Conservation (phyloP, 2,888 invertebrate genomes). For the Cistogaster globosa region DNA sequence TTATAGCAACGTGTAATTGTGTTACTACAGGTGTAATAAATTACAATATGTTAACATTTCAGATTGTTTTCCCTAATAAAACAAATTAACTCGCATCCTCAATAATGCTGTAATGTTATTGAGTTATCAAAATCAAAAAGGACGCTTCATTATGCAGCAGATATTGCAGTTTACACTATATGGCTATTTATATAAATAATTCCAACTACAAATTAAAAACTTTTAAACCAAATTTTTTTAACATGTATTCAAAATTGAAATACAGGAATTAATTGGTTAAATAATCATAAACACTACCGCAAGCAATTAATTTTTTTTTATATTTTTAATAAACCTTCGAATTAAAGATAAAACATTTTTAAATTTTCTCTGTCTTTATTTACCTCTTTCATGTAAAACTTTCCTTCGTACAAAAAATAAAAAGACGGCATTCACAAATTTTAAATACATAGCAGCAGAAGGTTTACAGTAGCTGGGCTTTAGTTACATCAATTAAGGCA, state of each 20-base stretch:
- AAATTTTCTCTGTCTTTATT: no score
- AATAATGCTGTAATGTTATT: slow-evolving; percentile 49
- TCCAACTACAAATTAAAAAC: slow-evolving; percentile 50
- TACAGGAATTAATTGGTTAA: slow-evolving; percentile 64
- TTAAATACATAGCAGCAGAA: no score
- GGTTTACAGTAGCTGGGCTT: no score
- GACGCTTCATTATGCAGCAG: background rate
- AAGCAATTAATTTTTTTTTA: slow-evolving; percentile 30
- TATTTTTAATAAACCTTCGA: background rate
- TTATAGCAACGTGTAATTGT: no score
- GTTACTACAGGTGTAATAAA: no score
- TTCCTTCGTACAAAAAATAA: no score
- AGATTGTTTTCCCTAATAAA: background rate
- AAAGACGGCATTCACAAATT: no score
- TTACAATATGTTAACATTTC: no score
- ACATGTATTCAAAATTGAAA: slow-evolving; percentile 60
- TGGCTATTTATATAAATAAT: slow-evolving; percentile 36
- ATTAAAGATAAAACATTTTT: no score
- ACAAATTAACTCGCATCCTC: slow-evolving; percentile 9
- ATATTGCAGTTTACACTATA: slow-evolving; percentile 22
- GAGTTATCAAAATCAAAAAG: slow-evolving; percentile 58
- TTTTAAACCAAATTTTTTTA: slow-evolving; percentile 21
- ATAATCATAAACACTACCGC: slow-evolving; percentile 60
- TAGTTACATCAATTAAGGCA: no score
- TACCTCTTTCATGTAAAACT: no score